phyloP scores from a whole-genome alignment of 1,140 invertebrate genomes.

The Orchesella cincta region DNA sequence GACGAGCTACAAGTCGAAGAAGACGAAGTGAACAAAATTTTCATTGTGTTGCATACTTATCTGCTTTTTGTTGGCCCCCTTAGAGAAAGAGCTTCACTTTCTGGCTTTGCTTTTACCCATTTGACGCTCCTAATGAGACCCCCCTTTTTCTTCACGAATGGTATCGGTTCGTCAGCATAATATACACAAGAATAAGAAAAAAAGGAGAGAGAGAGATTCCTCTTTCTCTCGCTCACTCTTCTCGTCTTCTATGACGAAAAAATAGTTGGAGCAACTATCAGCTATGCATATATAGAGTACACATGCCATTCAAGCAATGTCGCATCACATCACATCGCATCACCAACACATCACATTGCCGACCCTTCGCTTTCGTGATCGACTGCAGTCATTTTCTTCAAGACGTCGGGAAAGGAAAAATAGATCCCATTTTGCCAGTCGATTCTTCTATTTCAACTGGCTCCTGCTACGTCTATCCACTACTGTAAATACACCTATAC shows the following conservation, averaged over 20 bases:
- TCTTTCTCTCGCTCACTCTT: not conserved
- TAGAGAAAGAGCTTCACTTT: not conserved
- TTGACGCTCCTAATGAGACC: slow-evolving; percentile 29
- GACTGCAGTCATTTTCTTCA: slow-evolving; percentile 28
- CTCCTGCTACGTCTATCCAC: not conserved
- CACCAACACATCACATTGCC: not conserved
- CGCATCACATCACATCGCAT: slow-evolving; percentile 26
- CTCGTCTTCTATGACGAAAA: too few relatives aligned
- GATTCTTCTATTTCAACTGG: not conserved
- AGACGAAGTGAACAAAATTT: slow-evolving; percentile 14
- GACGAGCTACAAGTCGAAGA: slow-evolving; percentile 16
- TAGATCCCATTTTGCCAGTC: not conserved
- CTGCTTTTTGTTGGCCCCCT: not conserved
- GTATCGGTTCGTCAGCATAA: slow-evolving; percentile 12
- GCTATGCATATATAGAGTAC: too few relatives aligned
- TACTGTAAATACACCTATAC: not conserved
- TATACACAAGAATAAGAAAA: not conserved
- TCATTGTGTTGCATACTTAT: slow-evolving; percentile 23
- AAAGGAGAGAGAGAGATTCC: not conserved
- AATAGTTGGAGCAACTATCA: too few relatives aligned
- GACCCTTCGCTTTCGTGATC: slow-evolving; percentile 27
- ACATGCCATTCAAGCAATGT: slow-evolving; percentile 27
- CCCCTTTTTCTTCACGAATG: slow-evolving; percentile 5
- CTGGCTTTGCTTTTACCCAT: slow-evolving; percentile 14
- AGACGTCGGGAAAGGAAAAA: slow-evolving; percentile 5